Conservation (phyloP, 2,113 vertebrate species). For the Oreamnos americanus region DNA sequence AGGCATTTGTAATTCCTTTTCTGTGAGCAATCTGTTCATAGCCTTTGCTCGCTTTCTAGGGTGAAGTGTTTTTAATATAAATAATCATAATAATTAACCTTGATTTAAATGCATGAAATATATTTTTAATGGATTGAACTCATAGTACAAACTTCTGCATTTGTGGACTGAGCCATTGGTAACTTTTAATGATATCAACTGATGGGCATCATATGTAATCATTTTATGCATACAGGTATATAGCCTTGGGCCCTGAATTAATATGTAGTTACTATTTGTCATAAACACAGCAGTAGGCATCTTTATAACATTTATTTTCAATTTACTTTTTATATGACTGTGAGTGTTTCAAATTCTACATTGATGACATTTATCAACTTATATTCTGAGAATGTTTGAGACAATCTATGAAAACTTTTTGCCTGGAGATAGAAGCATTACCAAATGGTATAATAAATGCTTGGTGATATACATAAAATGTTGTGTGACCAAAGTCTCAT, state of each 20-base stretch:
- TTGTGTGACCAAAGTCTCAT: neutral
- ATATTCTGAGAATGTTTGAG: conserved; percentile 3
- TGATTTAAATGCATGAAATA: conserved; percentile 31
- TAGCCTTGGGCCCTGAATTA: conserved; percentile 39
- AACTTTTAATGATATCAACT: conserved; percentile 22
- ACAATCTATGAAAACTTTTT: neutral
- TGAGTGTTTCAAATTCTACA: conserved; percentile 7
- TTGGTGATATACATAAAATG: neutral
- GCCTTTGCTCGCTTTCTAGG: neutral
- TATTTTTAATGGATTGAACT: neutral
- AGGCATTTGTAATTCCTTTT: neutral
- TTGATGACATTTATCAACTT: conserved; percentile 19
- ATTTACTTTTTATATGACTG: neutral
- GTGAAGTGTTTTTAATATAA: conserved; percentile 3
- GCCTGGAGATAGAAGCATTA: neutral
- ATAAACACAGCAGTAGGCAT: neutral
- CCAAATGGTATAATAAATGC: neutral
- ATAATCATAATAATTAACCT: neutral
- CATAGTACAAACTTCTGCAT: neutral
- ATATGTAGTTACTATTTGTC: neutral
- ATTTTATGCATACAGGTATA: neutral
- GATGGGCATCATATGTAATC: neutral
- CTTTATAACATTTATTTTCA: conserved; percentile 36
- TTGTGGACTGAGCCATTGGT: neutral
- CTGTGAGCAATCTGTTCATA: neutral